Evolutionary conservation across 2,797 vertebrate genomes (phyloP).

Genomic region (Forpus xanthops): DNA sequence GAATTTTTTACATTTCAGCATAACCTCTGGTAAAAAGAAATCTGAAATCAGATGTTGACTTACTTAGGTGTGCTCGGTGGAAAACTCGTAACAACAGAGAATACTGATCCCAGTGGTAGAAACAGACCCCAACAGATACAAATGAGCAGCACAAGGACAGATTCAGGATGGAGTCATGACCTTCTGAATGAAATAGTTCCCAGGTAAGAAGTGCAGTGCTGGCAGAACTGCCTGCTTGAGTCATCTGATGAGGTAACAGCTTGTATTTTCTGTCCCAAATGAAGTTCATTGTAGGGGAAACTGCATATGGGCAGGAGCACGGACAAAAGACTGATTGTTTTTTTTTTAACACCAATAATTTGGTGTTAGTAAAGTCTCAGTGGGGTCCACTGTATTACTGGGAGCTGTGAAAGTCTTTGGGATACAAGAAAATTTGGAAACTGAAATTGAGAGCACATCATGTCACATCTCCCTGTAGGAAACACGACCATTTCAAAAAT

Average conservation of each 20-base stretch:
- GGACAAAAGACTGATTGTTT: neutral
- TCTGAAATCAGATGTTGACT: constrained; percentile 4
- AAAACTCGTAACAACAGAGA: neutral
- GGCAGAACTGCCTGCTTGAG: neutral
- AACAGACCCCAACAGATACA: neutral
- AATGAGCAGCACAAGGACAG: neutral
- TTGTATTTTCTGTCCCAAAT: neutral
- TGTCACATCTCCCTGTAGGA: neutral
- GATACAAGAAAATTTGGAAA: neutral
- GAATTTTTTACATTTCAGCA: neutral
- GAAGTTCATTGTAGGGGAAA: neutral
- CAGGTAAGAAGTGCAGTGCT: neutral
- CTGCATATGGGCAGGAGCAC: neutral
- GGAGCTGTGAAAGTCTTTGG: neutral
- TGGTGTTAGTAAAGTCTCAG: neutral
- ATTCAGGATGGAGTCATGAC: neutral
- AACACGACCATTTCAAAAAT: neutral
- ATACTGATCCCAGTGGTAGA: neutral
- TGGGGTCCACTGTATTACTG: neutral
- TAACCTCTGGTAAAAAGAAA: neutral
- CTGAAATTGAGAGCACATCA: neutral
- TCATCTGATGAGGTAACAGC: neutral
- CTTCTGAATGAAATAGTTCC: neutral
- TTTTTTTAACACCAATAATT: neutral
- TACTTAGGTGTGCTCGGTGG: neutral